Base-by-base conservation (phyloP, 2,113 vertebrate species). In the Hydrolagus affinis region DNA sequence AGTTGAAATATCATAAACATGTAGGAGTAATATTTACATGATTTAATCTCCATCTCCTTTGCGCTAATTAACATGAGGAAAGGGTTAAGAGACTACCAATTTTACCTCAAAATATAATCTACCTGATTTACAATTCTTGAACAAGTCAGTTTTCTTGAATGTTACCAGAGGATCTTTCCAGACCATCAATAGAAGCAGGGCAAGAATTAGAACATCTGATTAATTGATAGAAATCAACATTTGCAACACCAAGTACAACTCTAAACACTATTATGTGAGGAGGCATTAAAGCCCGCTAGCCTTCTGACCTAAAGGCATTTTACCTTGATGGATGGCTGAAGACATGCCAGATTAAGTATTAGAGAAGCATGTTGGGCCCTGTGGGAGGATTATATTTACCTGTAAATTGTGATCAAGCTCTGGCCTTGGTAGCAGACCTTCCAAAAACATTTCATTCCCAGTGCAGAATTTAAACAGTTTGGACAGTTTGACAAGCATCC, bases 201-300 rank as follows among this genome's bases (percentile, higher is more conserved):
- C 12, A 14, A 3, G 14, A 44, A 30, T 85, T 90, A 88, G 60
- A n/a, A 90, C 89, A 86, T 85, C 72, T 88, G 86, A 85, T 59
- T 86, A 86, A 85, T 86, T 87, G 86, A 86, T 74, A 60, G 77
- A 89, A 86, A 64, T 11, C 71, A 86, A 62, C 60, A 28, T 57
- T 86, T 88, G 21, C 83, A 0, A 4, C 64, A 87, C 57, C 17
- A 85, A 74, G 86, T 25, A 8, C 11, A 17, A 25, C 4, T 66
- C 28, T 9, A 83, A 83, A 68, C 17, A 11, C 56, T 75, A 75
- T 75, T 19, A 10, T 75, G 21, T 66, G 66, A 21, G 28, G 62
- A 32, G 25, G 11, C 57, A 25, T 14, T 25, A 60, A 59, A 78
- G 17, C 11, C 72, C 75, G 30, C 11, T 1, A 73, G 6, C 0